phyloP scores from a whole-genome alignment of 2,888 invertebrate species.

The Tetanocera ferruginea region DNA sequence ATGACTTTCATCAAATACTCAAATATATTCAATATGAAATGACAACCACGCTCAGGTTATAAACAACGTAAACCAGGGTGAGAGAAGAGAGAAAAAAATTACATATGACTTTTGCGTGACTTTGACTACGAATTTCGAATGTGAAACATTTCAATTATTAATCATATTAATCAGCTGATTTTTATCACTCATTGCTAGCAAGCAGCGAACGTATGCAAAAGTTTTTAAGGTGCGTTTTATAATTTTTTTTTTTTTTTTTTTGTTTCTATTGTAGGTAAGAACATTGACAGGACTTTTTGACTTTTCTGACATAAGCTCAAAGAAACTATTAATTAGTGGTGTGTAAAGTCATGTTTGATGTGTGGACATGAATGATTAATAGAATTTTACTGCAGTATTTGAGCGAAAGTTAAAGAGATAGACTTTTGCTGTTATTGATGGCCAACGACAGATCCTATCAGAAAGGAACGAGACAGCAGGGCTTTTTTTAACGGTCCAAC shows the following conservation, averaged over 20 bases:
- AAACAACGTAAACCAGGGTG: not conserved
- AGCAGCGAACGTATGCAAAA: not conserved
- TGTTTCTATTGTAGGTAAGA: not conserved
- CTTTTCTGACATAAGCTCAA: too few species aligned
- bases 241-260: not conserved
- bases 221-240: not conserved
- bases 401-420: too few species aligned
- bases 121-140: not conserved
- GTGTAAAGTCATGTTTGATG: too few species aligned
- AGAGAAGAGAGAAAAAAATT: not conserved
- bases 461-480: too few species aligned
- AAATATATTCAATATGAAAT: not conserved
- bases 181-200: constrained; percentile 15
- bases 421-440: too few species aligned
- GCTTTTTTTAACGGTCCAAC: too few species aligned
- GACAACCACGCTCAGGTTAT: not conserved
- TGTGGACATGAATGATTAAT: too few species aligned
- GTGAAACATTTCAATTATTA: constrained; percentile 20
- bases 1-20: not conserved
- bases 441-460: too few species aligned
- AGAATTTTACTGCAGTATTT: too few species aligned
- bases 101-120: too few species aligned
- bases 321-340: too few species aligned
- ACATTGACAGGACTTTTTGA: not conserved
- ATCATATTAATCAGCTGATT: constrained; percentile 38